Base-by-base conservation (phyloP, 2,888 invertebrate genomes). In the Clistopyga incitator region DNA sequence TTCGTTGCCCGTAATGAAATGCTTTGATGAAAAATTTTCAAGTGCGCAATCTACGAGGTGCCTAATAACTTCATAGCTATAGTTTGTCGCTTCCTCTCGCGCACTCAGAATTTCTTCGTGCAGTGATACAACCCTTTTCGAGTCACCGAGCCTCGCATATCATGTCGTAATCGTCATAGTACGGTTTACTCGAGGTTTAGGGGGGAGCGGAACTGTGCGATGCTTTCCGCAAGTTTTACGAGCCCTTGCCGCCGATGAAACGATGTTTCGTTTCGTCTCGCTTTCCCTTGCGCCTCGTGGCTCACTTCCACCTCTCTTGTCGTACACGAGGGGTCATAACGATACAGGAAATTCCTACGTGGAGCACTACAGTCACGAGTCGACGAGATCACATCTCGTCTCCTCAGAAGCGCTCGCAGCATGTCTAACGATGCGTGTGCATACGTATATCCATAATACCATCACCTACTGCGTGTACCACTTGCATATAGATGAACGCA, bases 161-260 rank as follows among this genome's bases (percentile, higher is more conserved):
- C 67, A 61, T 59, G 72, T 61, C 65, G 78, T 82, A 78, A 82
- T 82, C 82, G 72, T 78, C 78, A 61, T 72, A 56, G 52, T 47
- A 20, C 78, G 72, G 52, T 77, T 82, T 74, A 68, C 78, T 81
- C 71, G 47, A 76, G 61, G 52, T 70, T 68, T 8, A 34, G 8
- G 59, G 34, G 18, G 64, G 20, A 38, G 64, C 11, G 42, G 64
- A 34, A 11, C 64, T 20, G 38, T 11, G 45, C 59, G 77, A 71
- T 61, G 77, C 20, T 78, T 78, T 82, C 67, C 77, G 29, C 71
- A 72, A 84, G 80, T 84, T 84, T 84, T 81, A 84, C 65, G 83
- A 84, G 72, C 71, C 72, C 72, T 72, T 45, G 64, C 67, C 29
- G 72, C 68, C 81, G 80, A 83, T 78, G 81, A 78, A 81, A 81